Conservation (phyloP, 2,113 vertebrate genomes). For the Cyanoramphus novaezelandiae region DNA sequence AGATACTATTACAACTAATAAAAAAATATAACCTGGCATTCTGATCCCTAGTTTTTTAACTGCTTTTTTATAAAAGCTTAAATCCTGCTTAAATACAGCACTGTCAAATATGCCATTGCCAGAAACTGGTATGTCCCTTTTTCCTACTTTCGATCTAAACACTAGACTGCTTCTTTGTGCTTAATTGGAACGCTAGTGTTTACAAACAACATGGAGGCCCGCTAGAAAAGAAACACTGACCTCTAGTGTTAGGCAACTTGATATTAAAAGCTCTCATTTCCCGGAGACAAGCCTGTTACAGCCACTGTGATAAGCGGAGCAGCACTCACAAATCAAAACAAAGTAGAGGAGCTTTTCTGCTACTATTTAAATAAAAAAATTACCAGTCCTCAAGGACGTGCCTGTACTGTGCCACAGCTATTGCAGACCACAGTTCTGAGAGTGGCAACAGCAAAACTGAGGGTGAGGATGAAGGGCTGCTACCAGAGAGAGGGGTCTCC, state of each 20-base stretch:
- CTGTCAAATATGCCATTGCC: background rate
- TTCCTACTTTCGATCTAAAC: background rate
- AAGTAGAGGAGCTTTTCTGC: background rate
- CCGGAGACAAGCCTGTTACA: background rate
- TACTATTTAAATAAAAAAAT: background rate
- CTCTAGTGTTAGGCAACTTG: slow-evolving; percentile 33
- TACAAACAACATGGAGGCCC: slow-evolving; percentile 28
- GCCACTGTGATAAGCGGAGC: background rate
- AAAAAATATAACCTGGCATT: background rate
- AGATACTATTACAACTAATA: background rate
- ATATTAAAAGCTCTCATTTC: background rate
- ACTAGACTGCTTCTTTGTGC: background rate
- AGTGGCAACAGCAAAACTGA: background rate
- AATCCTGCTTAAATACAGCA: background rate
- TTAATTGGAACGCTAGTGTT: background rate
- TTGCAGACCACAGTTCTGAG: background rate
- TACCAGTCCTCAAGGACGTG: background rate
- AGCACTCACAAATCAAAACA: background rate
- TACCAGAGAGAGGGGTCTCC: background rate
- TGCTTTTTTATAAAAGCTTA: background rate
- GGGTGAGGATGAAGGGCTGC: background rate
- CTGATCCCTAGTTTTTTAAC: background rate
- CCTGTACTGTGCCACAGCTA: background rate
- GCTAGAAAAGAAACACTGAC: slow-evolving; percentile 56
- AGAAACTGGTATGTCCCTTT: background rate